phyloP scores from a whole-genome alignment of 2,797 vertebrate species.

The Sparidentex hasta region DNA sequence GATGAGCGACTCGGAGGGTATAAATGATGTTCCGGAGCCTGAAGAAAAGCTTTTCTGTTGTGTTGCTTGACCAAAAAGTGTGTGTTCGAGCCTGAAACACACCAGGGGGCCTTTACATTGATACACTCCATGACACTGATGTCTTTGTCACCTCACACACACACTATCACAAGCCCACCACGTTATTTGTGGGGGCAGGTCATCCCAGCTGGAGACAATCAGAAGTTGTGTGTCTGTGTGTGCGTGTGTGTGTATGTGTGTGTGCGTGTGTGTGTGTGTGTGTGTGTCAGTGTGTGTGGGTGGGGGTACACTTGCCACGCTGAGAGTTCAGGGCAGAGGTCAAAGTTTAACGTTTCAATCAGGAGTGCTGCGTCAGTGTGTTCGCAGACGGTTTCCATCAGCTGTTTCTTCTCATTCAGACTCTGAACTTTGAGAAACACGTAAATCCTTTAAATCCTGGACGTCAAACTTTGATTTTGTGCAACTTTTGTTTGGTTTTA shows the following conservation, averaged over 20 bases:
- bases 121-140: constrained; percentile 33
- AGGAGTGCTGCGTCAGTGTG: constrained; percentile 20
- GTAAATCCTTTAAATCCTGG: not conserved
- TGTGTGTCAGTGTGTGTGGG: not conserved
- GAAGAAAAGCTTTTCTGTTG: not conserved
- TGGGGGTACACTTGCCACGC: constrained; percentile 19
- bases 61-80: not conserved
- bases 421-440: constrained; percentile 23
- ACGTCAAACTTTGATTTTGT: not conserved
- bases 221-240: constrained; percentile 8
- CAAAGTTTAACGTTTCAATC: constrained; percentile 75
- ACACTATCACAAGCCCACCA: not conserved
- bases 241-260: not conserved
- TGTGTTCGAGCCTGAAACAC: not conserved
- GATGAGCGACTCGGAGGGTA: not conserved
- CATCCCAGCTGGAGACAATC: constrained; percentile 44
- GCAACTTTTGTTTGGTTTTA: too few relatives aligned
- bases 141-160: constrained; percentile 54
- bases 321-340: constrained; percentile 58
- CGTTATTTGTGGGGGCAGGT: constrained; percentile 22
- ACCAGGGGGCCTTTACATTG: constrained; percentile 4
- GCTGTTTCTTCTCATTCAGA: constrained; percentile 36
- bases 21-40: not conserved
- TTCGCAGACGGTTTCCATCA: constrained; percentile 42
- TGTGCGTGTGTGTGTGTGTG: constrained; percentile 3